Base-by-base conservation (phyloP, 2,113 vertebrate species). In the Nothoprocta perdicaria region DNA sequence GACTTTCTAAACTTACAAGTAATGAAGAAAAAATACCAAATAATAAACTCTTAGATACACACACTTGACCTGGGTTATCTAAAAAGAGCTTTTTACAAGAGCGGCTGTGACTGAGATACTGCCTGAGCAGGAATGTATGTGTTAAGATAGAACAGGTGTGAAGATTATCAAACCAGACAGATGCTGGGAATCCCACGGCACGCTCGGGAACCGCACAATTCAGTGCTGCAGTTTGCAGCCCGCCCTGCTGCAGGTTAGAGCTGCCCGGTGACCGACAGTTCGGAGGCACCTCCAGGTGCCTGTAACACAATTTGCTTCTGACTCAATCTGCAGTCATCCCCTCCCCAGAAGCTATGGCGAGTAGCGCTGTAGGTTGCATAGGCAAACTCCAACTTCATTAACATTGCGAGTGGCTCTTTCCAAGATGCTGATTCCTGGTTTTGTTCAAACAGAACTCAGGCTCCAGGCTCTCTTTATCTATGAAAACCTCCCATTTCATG, bases 211-310 rank as follows among this genome's bases (percentile, higher is more conserved):
- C 41, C 73, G 81, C 71, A 88, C 79, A 63, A 41, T 63, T 67
- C 79, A 40, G 2, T 48, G n/a, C 48, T 2, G 0, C 79, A 85
- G 68, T 0, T 0, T 69, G 86, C 50, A 3, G 31, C 63, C 71
- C 81, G 60, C 48, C 84, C 46, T 86, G 3, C 62, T 84, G 81
- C n/a, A n/a, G n/a, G 27, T 68, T 12, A 43, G n/a, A 60, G 35
- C 24, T 35, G 61, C n/a, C 61, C 45, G 72, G 29, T 15, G 55
- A 41, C 45, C 66, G 82, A 16, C 60, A 41, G 53, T 7, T n/a
- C 14, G 18, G 60, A 52, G 58, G 9, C n/a, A 17, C 29, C 3
- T 27, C 11, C 74, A 78, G 38, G 27, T 74, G 38, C 66, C 45
- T 4, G 3, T 33, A 57, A 41, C 84, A 41, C 84, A 72, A 63